phyloP scores from a whole-genome alignment of 2,797 vertebrate genomes.

The Periparus ater region DNA sequence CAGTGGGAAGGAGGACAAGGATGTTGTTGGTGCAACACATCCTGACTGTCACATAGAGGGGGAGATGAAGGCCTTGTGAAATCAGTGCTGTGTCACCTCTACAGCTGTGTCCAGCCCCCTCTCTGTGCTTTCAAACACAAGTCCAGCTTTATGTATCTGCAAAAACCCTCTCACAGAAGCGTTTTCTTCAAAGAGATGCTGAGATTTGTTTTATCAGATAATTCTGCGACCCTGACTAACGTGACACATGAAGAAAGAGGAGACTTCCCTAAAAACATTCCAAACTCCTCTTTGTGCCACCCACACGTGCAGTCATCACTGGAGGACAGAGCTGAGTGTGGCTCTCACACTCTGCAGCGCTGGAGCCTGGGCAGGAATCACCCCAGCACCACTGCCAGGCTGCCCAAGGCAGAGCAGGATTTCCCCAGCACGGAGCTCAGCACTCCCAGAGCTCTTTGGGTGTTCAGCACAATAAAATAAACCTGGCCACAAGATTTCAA shows the following conservation, averaged over 20 bases:
- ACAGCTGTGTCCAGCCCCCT: not conserved
- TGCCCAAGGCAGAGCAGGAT: not conserved
- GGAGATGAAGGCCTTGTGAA: not conserved
- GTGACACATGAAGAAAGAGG: not conserved
- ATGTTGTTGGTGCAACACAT: not conserved
- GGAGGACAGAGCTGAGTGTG: not conserved
- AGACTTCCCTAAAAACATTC: not conserved
- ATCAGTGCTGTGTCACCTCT: not conserved
- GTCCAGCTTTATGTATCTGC: not conserved
- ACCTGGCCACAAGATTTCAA: constrained; percentile 21
- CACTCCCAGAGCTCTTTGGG: rapidly evolving
- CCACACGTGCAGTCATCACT: not conserved
- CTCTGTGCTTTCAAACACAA: not conserved
- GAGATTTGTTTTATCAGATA: constrained; percentile 30
- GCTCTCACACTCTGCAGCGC: rapidly evolving
- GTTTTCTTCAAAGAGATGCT: constrained; percentile 3
- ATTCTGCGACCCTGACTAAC: not conserved
- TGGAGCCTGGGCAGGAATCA: not conserved
- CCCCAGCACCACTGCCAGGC: not conserved
- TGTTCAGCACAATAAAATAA: not conserved
- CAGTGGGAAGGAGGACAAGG: not conserved
- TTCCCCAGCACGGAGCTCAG: not conserved
- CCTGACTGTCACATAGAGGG: not conserved
- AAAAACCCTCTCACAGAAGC: not conserved
- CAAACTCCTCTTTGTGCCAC: not conserved